Evolutionary conservation across 2,797 vertebrate genomes (phyloP).

Genomic region (Manis crassicaudata): DNA sequence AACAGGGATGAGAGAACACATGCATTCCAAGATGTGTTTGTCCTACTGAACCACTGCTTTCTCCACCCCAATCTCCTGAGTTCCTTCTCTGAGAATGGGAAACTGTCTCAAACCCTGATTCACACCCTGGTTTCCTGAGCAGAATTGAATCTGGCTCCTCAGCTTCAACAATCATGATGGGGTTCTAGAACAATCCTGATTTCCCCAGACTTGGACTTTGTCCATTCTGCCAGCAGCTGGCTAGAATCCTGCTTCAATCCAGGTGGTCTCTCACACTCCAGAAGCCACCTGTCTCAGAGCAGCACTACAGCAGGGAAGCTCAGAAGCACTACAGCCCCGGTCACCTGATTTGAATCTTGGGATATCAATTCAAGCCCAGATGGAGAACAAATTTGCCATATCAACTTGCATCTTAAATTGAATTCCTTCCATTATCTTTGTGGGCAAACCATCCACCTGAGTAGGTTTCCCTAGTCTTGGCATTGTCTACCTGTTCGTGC

Average conservation of each 20-base stretch:
- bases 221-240: background rate
- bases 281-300: background rate
- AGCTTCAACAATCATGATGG: background rate
- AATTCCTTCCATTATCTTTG: background rate
- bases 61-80: background rate
- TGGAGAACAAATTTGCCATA: background rate
- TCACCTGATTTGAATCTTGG: background rate
- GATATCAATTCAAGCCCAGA: background rate
- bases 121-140: background rate
- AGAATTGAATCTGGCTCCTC: background rate
- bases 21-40: background rate
- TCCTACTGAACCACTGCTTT: background rate
- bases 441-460: background rate
- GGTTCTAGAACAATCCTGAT: background rate
- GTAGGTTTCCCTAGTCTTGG: background rate
- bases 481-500: background rate
- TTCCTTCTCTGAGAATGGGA: background rate
- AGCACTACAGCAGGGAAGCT: background rate
- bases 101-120: background rate
- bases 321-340: background rate
- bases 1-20: background rate
- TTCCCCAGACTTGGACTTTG: background rate
- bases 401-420: background rate
- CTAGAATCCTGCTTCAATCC: background rate
- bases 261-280: background rate